These are phyloP conservation scores for Hyla sarda DNA, from an alignment of 2,113 vertebrate species.

Conservation along the genomic window DNA sequence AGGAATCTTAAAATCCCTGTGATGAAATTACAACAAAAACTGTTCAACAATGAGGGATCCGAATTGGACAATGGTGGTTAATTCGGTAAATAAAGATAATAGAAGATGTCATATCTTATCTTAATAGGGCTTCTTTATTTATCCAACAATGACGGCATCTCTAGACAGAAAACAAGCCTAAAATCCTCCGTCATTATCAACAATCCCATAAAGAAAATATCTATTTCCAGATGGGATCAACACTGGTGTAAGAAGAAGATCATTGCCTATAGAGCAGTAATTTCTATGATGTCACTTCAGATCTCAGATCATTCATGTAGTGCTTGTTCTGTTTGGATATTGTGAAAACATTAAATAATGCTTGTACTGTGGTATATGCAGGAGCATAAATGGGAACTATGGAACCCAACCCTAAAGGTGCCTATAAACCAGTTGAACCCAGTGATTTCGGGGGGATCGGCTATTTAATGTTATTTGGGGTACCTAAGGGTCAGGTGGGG, in stretches of 20 bases:
- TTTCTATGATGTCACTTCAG: background rate
- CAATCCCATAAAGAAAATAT: background rate
- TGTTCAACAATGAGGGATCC: background rate
- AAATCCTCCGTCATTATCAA: slow-evolving; percentile 5
- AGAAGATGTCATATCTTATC: background rate
- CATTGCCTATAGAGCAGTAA: background rate
- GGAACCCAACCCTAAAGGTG: no score
- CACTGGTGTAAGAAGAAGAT: background rate
- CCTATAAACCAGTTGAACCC: no score
- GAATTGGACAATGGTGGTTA: background rate
- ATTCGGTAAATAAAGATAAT: background rate
- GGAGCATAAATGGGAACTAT: no score
- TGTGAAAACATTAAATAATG: no score
- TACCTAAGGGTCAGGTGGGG: no score
- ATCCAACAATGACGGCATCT: slow-evolving; percentile 3
- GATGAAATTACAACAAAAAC: background rate
- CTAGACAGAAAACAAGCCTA: background rate
- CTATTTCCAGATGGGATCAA: background rate
- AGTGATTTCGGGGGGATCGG: no score
- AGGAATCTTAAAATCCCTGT: slow-evolving; percentile 19
- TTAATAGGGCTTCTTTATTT: background rate
- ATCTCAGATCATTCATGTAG: background rate
- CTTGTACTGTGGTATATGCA: no score
- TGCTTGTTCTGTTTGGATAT: background rate
- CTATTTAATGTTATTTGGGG: no score